A percentile compares a stretch with the other conserved stretches of the same genome.
These are phyloP conservation scores for Amphipoea oculea DNA, from an alignment of 2,888 invertebrate genomes.

Conservation along the genomic window DNA sequence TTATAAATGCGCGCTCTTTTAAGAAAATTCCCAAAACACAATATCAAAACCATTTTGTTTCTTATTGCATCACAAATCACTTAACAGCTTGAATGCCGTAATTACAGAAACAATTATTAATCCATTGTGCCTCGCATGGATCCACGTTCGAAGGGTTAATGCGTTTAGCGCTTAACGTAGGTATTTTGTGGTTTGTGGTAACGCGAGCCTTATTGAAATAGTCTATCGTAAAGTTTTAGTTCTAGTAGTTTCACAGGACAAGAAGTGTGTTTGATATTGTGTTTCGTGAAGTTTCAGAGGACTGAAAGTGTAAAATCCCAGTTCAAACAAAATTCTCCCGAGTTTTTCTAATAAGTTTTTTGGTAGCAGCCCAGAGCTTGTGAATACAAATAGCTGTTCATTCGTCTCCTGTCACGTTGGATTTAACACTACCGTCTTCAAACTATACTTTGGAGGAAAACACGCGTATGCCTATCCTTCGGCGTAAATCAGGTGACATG, in stretches of 20 bases:
- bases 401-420: neutral
- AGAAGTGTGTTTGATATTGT: neutral
- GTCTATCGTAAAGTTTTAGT: neutral
- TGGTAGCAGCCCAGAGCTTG: neutral
- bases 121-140: neutral
- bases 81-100: neutral
- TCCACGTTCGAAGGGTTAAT: neutral
- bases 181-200: neutral
- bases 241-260: neutral
- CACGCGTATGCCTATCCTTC: neutral
- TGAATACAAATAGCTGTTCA: neutral
- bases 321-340: neutral
- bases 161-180: neutral
- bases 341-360: neutral
- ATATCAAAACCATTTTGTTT: neutral
- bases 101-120: neutral
- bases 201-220: neutral
- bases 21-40: neutral
- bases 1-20: neutral
- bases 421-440: neutral
- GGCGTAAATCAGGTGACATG: neutral
- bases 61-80: neutral
- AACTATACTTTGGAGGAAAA: slow-evolving; percentile 9
- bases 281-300: neutral
- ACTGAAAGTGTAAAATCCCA: neutral